Evolutionary conservation across 1,140 invertebrate species (phyloP), one percentile per base, ranked within the genome.

Genomic region (Himalopsyche phryganea): DNA sequence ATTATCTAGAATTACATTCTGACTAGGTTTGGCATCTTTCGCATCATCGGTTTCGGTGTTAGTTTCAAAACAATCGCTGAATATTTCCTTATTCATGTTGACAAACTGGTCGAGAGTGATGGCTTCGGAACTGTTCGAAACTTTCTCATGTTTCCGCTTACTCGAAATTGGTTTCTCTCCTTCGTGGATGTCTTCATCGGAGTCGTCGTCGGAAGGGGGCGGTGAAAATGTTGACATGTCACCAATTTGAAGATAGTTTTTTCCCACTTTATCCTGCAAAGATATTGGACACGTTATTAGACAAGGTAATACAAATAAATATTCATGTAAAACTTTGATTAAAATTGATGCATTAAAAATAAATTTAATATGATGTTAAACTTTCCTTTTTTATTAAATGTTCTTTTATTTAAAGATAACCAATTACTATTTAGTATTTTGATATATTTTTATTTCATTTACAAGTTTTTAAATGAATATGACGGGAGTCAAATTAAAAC

Each of bases 41-140:
- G 14, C 2, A 48, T 15, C 7, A 0, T n/a, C 14, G 36, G 35
- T 9, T 15, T 6, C 11, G 4, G 38, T 15, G 2, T 48, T 19
- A 4, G 20, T 48, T 13, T 33, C 17, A 13, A 48, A 33, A 32
- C 20, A 66, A 65, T 76, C 72, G 17, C 73, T 71, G 68, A 78
- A 77, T 4, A 78, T 71, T 63, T 77, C 75, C 64, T 72, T 72
- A 53, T 78, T 75, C 75, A 77, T 78, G 61, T 73, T 74, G 33
- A 78, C 59, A 52, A 78, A 78, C 49, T 78, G 70, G 63, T 75
- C 70, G 4, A 78, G 65, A 6, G 74, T 75, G 33, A 78, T 77
- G 11, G 75, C 66, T 20, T 58, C 38, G n/a, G 38, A 13, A 40
- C 15, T 40, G 15, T 5, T 15, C 5, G 18, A 17, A 17, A 15